Evolutionary conservation across 2,113 vertebrate genomes (phyloP).

Genomic region (Halcyon senegalensis): DNA sequence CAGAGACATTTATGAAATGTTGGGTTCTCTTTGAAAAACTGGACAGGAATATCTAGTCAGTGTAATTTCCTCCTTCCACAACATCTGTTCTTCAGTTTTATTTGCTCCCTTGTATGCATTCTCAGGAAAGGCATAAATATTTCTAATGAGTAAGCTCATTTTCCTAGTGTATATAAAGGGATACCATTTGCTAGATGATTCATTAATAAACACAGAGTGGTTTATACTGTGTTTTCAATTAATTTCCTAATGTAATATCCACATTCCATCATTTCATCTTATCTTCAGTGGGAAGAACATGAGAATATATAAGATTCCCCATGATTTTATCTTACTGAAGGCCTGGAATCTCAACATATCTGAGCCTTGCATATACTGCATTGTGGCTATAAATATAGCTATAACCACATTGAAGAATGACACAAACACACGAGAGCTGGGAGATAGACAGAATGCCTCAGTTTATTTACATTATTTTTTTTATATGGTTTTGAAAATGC

Average conservation of each 20-base stretch:
- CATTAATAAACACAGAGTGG: background rate
- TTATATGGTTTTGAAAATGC: no score
- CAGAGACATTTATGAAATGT: background rate
- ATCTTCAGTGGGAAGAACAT: conserved; percentile 39
- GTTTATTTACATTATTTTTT: no score
- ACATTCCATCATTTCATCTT: conserved; percentile 52
- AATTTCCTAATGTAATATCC: conserved; percentile 36
- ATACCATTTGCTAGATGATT: background rate
- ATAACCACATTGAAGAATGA: no score
- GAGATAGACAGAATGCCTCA: no score
- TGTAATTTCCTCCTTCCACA: background rate
- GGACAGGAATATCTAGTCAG: background rate
- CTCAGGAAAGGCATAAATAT: background rate
- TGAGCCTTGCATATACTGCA: conserved; percentile 32
- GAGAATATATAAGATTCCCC: conserved; percentile 50
- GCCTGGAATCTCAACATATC: conserved; percentile 48
- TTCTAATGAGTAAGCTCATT: background rate
- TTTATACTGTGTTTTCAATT: background rate
- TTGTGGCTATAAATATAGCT: background rate
- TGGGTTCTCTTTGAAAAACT: background rate
- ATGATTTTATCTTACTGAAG: conserved; percentile 64
- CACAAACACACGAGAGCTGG: no score
- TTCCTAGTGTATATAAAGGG: background rate
- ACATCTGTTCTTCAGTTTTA: background rate
- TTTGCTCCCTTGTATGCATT: background rate